Evolutionary conservation across 2,888 invertebrate genomes (phyloP).

Genomic region (Brassicogethes aeneus): DNA sequence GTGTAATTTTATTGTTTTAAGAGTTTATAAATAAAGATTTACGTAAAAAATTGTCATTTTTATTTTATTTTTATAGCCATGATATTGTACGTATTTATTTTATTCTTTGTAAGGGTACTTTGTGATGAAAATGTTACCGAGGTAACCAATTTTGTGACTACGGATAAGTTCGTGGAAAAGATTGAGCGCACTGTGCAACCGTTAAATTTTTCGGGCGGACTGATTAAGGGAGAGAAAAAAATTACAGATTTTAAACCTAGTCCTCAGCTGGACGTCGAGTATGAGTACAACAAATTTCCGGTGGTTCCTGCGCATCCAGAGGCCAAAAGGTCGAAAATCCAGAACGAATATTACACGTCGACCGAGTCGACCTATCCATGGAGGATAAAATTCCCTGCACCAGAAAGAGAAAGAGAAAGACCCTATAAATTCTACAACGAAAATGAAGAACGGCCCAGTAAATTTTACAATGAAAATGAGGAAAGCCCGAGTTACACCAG

Average conservation of each 20-base stretch:
- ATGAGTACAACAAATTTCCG: constrained; percentile 41
- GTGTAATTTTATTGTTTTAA: background rate
- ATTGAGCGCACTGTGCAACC: background rate
- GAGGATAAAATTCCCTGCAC: constrained; percentile 28
- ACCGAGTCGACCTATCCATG: constrained; percentile 28
- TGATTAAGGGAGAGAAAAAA: background rate
- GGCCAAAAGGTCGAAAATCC: constrained; percentile 18
- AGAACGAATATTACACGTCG: constrained; percentile 7
- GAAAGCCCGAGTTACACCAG: background rate
- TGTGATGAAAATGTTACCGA: too few relatives aligned
- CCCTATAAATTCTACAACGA: constrained; percentile 26
- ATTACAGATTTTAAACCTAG: constrained; percentile 43
- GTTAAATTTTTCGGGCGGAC: too few relatives aligned
- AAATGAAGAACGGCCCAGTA: constrained; percentile 5
- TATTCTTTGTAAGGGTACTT: too few relatives aligned
- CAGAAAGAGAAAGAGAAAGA: constrained; percentile 21
- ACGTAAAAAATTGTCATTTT: too few relatives aligned
- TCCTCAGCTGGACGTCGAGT: constrained; percentile 43
- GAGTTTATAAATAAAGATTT: too few relatives aligned
- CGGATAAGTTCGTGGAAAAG: too few relatives aligned
- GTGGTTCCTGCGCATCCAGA: constrained; percentile 32
- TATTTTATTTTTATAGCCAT: too few relatives aligned
- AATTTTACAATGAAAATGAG: constrained; percentile 2
- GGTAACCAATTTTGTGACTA: too few relatives aligned
- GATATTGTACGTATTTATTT: too few relatives aligned